Evolutionary conservation across 2,888 invertebrate species (phyloP), one percentile per base, ranked within the genome.

Genomic region (Graphium colonna): DNA sequence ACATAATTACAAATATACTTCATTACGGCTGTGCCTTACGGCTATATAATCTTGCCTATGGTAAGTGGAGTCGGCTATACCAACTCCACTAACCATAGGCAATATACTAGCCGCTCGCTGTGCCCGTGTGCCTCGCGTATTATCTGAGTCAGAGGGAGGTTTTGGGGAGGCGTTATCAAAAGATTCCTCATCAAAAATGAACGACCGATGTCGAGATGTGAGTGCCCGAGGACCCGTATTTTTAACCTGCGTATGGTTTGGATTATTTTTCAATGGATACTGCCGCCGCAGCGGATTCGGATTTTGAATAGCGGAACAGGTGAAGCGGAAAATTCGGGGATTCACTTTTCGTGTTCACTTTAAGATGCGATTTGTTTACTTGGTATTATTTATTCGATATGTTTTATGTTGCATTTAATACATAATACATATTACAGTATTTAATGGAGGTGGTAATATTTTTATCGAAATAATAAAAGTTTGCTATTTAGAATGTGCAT

Each of bases 101-200:
- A 21, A 21, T 3, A 21, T 5, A 3, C 13, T 43, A 0, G 43
- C 4, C 21, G 55, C 53, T 18, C 28, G 21, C 2, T 0, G 0
- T 0, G 26, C 0, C 76, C 13, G 71, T 80, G 60, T 75, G 76
- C 75, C 59, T 18, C 60, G 15, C 62, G 68, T 62, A 82, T 80
- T 82, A 84, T 80, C 80, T 71, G 75, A 67, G 73, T 60, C 64
- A 57, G 62, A 55, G 72, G 72, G 68, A 54, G 63, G 12, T 65
- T 50, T 16, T 59, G 62, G 68, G 71, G 73, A 74, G 74, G 70
- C 66, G 75, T 70, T 79, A 84, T 85, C 83, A 86, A 86, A 86
- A 85, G 85, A 85, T 83, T 78, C 73, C 79, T 83, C 84, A 82
- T 88, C 77, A 87, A 82, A 86, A 82, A 82, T 85, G 85, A 75